These are phyloP conservation scores for Stenolophus ochropezus DNA, from an alignment of 2,888 invertebrate species.

Conservation along the genomic window DNA sequence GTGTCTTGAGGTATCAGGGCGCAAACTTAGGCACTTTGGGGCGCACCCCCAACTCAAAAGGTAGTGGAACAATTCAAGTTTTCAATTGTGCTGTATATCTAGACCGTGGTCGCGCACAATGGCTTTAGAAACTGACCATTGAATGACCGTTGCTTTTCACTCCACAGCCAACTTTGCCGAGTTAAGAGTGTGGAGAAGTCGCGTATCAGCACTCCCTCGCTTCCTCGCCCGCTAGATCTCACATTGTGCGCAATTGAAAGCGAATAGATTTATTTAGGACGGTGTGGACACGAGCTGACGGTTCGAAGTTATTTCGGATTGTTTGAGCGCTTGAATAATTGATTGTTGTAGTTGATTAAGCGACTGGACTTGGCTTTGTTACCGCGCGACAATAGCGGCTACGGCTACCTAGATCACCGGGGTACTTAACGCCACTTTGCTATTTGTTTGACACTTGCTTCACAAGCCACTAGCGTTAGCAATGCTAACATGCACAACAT, in stretches of 20 bases:
- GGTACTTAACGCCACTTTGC: neutral
- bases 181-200: slow-evolving; percentile 49
- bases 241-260: slow-evolving; percentile 41
- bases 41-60: slow-evolving; percentile 44
- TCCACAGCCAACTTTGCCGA: slow-evolving; percentile 31
- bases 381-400: neutral
- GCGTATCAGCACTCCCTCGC: slow-evolving; percentile 27
- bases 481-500: no score
- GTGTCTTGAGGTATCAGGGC: slow-evolving; percentile 31
- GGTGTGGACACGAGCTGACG: slow-evolving; percentile 18
- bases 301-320: slow-evolving; percentile 59
- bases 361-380: slow-evolving; percentile 46
- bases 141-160: slow-evolving; percentile 51
- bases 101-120: slow-evolving; percentile 43
- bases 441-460: neutral
- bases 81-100: slow-evolving; percentile 52
- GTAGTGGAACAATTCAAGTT: slow-evolving; percentile 56
- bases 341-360: slow-evolving; percentile 56
- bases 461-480: no score
- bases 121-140: slow-evolving; percentile 52
- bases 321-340: slow-evolving; percentile 57
- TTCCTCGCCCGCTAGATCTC: slow-evolving; percentile 1
- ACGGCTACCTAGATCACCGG: neutral
- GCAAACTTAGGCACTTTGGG: slow-evolving; percentile 35
- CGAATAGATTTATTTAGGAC: slow-evolving; percentile 54